Conservation (phyloP, 2,797 vertebrate genomes). For the Brachyrhaphis roseni region DNA sequence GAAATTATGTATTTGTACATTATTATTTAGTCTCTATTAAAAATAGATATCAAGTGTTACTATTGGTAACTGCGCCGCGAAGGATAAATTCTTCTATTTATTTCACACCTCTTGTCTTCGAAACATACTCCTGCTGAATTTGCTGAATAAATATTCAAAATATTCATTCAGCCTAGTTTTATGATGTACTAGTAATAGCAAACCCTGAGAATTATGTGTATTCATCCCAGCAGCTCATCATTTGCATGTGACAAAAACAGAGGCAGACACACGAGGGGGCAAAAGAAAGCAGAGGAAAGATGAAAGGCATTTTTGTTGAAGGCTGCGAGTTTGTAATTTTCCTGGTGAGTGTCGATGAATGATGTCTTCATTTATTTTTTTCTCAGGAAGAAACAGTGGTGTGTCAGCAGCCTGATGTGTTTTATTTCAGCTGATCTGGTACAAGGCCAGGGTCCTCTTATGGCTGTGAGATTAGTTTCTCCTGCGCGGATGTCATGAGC, state of each 20-base stretch:
- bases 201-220: slow-evolving; percentile 20
- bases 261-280: slow-evolving; percentile 14
- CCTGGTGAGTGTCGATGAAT: slow-evolving; percentile 55
- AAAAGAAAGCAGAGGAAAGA: slow-evolving; percentile 45
- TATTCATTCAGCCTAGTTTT: slow-evolving; percentile 33
- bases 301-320: slow-evolving; percentile 58
- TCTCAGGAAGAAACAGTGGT: slow-evolving; percentile 55
- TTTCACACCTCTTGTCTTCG: slow-evolving; percentile 30
- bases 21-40: slow-evolving; percentile 38
- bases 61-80: slow-evolving; percentile 14
- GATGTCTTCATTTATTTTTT: slow-evolving; percentile 73
- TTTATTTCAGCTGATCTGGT: slow-evolving; percentile 70
- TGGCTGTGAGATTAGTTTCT: slow-evolving; percentile 66
- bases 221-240: slow-evolving; percentile 23
- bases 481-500: slow-evolving; percentile 56
- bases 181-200: slow-evolving; percentile 18
- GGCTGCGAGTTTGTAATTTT: slow-evolving; percentile 65
- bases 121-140: slow-evolving; percentile 39
- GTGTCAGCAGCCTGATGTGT: slow-evolving; percentile 66
- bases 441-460: slow-evolving; percentile 65
- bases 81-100: slow-evolving; percentile 14
- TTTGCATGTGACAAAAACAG: slow-evolving; percentile 52
- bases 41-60: slow-evolving; percentile 26
- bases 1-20: slow-evolving; percentile 19
- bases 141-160: slow-evolving; percentile 26